These are phyloP conservation scores for Hypolimnas misippus DNA, from an alignment of 2,888 invertebrate genomes.

Conservation along the genomic window DNA sequence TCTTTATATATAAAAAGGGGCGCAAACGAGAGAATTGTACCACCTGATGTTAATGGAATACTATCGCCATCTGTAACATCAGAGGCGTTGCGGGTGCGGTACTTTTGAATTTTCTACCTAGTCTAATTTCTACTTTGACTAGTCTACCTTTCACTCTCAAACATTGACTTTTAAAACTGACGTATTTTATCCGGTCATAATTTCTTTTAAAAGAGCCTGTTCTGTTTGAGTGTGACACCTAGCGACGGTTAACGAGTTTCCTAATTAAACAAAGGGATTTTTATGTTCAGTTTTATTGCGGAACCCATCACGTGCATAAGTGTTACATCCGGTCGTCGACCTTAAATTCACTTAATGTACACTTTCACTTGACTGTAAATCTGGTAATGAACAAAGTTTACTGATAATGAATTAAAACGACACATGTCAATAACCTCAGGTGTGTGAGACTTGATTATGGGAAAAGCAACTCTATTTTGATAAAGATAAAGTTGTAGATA, in stretches of 20 bases:
- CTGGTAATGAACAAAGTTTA: constrained; percentile 23
- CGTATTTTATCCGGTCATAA: background rate
- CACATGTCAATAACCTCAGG: constrained; percentile 24
- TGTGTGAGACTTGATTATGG: background rate
- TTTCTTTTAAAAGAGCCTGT: background rate
- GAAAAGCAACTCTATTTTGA: constrained; percentile 15
- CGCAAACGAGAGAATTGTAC: too few relatives aligned
- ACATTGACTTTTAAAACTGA: background rate
- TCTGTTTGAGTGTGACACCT: background rate
- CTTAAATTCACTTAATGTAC: background rate
- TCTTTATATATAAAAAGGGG: too few relatives aligned
- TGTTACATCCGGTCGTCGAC: constrained; percentile 1
- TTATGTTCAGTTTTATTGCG: background rate
- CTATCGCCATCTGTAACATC: too few relatives aligned
- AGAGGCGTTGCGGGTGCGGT: too few relatives aligned
- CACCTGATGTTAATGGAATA: too few relatives aligned
- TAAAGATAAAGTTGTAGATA: constrained; percentile 12
- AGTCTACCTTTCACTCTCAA: too few relatives aligned
- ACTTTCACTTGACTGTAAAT: constrained; percentile 23
- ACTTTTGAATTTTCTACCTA: too few relatives aligned
- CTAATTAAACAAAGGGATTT: constrained; percentile 2
- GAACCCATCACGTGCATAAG: constrained; percentile 6
- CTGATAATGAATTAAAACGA: constrained; percentile 29
- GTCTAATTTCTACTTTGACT: too few relatives aligned
- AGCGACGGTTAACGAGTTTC: background rate